Conservation (phyloP, 2,797 vertebrate species). For the Danio tinwini region DNA sequence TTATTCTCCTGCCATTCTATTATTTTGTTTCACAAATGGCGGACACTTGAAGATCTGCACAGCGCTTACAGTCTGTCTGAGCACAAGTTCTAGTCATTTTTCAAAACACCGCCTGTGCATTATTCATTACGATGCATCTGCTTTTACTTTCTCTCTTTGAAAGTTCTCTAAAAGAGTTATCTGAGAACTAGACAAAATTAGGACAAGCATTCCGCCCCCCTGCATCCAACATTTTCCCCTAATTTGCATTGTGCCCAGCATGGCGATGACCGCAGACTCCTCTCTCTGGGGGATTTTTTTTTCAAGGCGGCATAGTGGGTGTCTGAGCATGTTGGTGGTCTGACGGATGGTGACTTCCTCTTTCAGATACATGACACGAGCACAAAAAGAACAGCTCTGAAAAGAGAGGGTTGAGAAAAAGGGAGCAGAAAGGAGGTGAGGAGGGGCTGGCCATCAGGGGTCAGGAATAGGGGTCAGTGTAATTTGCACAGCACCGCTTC, state of each 20-base stretch:
- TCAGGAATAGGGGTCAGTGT: conserved; percentile 58
- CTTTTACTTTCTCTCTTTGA: conserved; percentile 7
- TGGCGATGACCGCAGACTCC: conserved; percentile 51
- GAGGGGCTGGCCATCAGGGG: conserved; percentile 41
- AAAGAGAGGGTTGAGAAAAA: conserved; percentile 46
- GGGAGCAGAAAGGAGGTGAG: conserved; percentile 38
- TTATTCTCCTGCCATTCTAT: conserved; percentile 23
- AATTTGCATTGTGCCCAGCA: conserved; percentile 50
- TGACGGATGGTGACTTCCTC: conserved; percentile 63
- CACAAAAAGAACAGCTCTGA: conserved; percentile 64
- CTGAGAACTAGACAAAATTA: conserved; percentile 21
- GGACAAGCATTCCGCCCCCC: conserved; percentile 20
- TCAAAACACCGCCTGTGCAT: not conserved
- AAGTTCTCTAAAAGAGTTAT: conserved; percentile 25
- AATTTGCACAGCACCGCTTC: conserved; percentile 63
- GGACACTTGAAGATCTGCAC: conserved; percentile 11
- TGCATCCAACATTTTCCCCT: conserved; percentile 21
- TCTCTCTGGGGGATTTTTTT: conserved; percentile 39
- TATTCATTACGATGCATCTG: conserved; percentile 20
- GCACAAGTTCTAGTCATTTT: not conserved
- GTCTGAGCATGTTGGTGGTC: conserved; percentile 66
- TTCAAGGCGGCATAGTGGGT: conserved; percentile 58
- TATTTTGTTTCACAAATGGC: conserved; percentile 11
- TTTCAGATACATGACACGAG: conserved; percentile 65
- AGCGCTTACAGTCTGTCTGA: not conserved